These are phyloP conservation scores for Periophthalmus modestus DNA, from an alignment of 2,113 vertebrate species.

Conservation along the genomic window DNA sequence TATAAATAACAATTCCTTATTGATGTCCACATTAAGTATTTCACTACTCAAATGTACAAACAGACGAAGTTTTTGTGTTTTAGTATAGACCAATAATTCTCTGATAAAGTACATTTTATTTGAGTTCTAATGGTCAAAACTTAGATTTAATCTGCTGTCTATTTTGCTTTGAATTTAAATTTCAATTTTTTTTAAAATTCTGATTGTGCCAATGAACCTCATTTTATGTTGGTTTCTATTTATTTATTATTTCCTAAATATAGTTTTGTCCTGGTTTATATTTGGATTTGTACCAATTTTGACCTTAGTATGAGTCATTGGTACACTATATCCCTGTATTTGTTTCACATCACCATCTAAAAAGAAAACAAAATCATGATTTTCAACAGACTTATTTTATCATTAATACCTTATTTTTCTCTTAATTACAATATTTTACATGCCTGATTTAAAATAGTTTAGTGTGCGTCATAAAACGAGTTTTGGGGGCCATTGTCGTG, in stretches of 20 bases:
- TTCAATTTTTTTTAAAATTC: background rate
- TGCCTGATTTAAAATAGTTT: constrained; percentile 62
- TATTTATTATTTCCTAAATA: background rate
- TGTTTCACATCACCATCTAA: constrained; percentile 42
- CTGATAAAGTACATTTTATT: background rate
- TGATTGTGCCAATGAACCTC: no score
- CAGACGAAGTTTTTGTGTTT: background rate
- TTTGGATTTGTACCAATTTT: background rate
- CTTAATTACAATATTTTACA: constrained; percentile 78
- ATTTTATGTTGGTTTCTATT: background rate
- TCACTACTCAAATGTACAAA: constrained; percentile 11
- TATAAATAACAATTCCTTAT: constrained; percentile 19
- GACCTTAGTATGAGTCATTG: background rate
- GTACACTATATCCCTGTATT: constrained; percentile 49
- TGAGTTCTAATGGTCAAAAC: background rate
- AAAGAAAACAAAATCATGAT: constrained; percentile 46
- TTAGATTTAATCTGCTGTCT: background rate
- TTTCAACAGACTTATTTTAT: constrained; percentile 48
- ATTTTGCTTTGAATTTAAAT: no score
- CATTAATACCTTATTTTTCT: constrained; percentile 49
- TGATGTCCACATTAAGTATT: constrained; percentile 23
- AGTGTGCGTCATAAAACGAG: constrained; percentile 39
- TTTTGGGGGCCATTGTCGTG: constrained; percentile 28
- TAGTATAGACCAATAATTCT: background rate
- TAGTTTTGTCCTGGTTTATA: background rate